Evolutionary conservation across 2,113 vertebrate genomes (phyloP), one percentile per base, ranked within the genome.

Genomic region (Campylorhamphus procurvoides): DNA sequence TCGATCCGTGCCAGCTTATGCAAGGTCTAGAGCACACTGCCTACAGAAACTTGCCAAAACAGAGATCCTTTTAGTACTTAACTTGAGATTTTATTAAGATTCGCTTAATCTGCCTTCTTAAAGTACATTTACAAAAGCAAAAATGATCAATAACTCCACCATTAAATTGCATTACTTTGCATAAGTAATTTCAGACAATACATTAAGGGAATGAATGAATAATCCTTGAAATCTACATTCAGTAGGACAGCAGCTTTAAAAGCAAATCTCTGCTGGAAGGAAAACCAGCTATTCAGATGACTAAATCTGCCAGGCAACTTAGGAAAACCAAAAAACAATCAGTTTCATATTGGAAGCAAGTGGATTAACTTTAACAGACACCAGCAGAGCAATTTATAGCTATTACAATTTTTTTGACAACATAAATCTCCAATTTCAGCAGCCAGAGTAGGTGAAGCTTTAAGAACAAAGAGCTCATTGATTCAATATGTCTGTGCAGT

Each of bases 151-250:
- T 96, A 94, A 64, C 10, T 64, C 69, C 73, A 84, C 76, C 86
- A 79, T 84, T 81, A 93, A 92, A 96, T 87, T 87, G 92, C 88
- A 95, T 96, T 94, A 78, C 76, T 90, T 90, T 87, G 93, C 93
- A 75, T 88, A 86, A 88, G 83, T 84, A 87, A 96, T 92, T 75
- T 87, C 40, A 31, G 68, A 68, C 60, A 90, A 92, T 89, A 74
- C 52, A 80, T 94, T 90, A 90, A 80, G 58, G 72, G 84, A 93
- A 91, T 92, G 64, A 94, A 94, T 68, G 68, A 94, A 90, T 56
- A 88, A 96, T 89, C 85, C 86, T 89, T 93, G 76, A 92, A 93
- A 92, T 94, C 87, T 77, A 73, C 52, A 18, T 56, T 63, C 17
- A 84, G 76, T 6, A 87, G 50, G 60, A 86, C 31, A 81, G 50